Evolutionary conservation across 1,140 invertebrate species (phyloP), one percentile per base, ranked within the genome.

Genomic region (Meloidogyne exigua): DNA sequence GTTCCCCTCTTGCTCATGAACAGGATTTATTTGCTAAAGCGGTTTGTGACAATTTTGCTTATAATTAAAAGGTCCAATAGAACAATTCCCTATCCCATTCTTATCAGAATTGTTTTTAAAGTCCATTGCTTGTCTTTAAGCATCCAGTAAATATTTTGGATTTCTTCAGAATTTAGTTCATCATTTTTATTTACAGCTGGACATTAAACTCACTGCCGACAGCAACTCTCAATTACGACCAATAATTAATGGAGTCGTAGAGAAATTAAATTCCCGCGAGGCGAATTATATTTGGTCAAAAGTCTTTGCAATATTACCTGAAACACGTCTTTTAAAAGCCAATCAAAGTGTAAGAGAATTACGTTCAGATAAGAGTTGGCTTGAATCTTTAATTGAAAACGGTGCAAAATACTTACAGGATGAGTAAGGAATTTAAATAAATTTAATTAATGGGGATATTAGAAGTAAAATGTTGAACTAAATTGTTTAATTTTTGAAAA

Each of bases 351-450:
- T 83, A 26, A 57, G n/a, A 7, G 64, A 69, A 5, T 76, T 75
- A n/a, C 82, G 81, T 18, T 26, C 62, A 25, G 82, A 80, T 18
- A 68, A 82, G 36, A n/a, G 73, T 15, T 82, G 82, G 82, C 44
- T 72, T 32, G 44, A 69, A 26, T 62, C 68, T 75, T 77, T 83
- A 7, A 67, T 83, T 36, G 15, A 84, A 15, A 18, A 25, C 15
- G 23, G 81, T 9, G 80, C 80, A n/a, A 23, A 67, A 12, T 80
- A 72, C 57, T 68, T 83, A 2, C 82, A 83, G 39, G 28, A 81
- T 57, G 49, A 82, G 82, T 83, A 57, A 39, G 36, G 9, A 39
- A 39, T 39, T 32, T 32, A 32, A 32, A 32, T 32, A 32, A 32
- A 32, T 32, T 3, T 32, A 3, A 32, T 2, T n/a, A n/a, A n/a